phyloP scores from a whole-genome alignment of 2,888 invertebrate species.

The Ormyrus nitidulus region DNA sequence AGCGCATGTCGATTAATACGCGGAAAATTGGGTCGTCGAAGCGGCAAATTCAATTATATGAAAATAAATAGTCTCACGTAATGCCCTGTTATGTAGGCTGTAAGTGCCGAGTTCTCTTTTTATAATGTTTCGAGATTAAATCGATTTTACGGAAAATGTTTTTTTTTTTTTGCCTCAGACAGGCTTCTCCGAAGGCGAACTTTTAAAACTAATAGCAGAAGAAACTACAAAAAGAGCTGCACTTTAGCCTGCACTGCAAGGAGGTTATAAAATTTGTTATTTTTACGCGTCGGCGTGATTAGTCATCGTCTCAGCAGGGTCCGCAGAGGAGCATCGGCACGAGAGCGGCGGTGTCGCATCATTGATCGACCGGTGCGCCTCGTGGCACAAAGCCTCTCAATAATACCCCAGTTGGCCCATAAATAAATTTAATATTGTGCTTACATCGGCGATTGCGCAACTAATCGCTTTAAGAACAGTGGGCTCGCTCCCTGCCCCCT shows the following conservation, averaged over 20 bases:
- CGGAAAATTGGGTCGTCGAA: constrained; percentile 28
- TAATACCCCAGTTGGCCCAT: constrained; percentile 60
- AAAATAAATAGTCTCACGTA: constrained; percentile 18
- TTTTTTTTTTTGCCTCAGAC: background rate
- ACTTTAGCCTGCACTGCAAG: no score
- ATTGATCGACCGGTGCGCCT: constrained; percentile 54
- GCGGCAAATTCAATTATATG: constrained; percentile 43
- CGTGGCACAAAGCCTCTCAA: constrained; percentile 42
- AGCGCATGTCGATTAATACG: constrained; percentile 28
- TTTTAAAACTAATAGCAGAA: no score
- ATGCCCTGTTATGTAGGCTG: constrained; percentile 1
- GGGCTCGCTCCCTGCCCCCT: background rate
- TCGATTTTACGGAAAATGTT: background rate
- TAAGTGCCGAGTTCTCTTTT: no score
- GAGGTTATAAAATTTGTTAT: no score
- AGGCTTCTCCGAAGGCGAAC: no score
- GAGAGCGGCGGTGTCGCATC: constrained; percentile 25
- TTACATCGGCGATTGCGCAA: constrained; percentile 66
- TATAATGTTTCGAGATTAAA: background rate
- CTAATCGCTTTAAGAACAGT: constrained; percentile 60
- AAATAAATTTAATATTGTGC: constrained; percentile 69
- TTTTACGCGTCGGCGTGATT: no score
- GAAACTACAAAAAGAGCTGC: no score
- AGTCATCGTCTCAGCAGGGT: background rate
- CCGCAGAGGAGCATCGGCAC: background rate